Conservation (phyloP, 2,113 vertebrate species). For the Aplodontia rufa region DNA sequence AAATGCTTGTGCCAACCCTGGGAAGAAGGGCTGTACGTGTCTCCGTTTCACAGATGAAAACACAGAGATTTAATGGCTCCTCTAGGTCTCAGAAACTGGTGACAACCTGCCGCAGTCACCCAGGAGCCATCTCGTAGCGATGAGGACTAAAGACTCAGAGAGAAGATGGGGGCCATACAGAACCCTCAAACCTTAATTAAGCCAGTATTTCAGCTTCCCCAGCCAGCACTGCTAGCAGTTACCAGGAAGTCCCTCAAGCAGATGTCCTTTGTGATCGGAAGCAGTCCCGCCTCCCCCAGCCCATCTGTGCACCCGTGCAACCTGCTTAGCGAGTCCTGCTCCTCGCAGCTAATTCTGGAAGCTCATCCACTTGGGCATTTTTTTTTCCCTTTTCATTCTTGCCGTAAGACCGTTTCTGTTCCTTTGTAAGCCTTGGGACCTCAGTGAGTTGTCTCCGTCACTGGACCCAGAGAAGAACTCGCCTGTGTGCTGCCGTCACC, state of each 20-base stretch:
- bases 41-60: background rate
- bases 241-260: too few species aligned
- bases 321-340: too few species aligned
- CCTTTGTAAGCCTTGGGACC: background rate
- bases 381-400: background rate
- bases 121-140: background rate
- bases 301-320: too few species aligned
- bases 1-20: background rate
- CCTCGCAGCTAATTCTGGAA: background rate
- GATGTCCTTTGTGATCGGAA: background rate
- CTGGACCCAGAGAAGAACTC: background rate
- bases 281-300: too few species aligned
- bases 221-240: background rate
- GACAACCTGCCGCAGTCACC: background rate
- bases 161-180: background rate
- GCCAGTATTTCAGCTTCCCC: background rate
- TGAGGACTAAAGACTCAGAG: background rate
- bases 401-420: background rate
- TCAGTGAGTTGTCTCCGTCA: background rate
- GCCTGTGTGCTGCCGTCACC: background rate
- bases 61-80: background rate
- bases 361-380: background rate
- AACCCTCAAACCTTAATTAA: background rate
- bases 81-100: background rate
- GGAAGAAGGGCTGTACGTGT: background rate